Base-by-base conservation (phyloP, 2,797 vertebrate species). In the Dryobates pubescens region DNA sequence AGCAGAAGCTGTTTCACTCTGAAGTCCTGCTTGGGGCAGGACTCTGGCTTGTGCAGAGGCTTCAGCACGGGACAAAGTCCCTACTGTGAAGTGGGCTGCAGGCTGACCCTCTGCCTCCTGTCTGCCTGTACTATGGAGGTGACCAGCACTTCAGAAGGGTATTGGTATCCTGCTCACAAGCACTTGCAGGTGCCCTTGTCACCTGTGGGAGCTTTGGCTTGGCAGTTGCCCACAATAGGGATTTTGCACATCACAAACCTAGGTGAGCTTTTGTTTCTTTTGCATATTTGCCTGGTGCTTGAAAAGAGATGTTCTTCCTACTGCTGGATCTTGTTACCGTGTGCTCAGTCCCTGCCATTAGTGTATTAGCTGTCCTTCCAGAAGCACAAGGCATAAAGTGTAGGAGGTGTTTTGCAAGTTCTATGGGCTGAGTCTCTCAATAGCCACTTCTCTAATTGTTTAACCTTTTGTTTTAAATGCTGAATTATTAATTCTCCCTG, bases 131-230 rank as follows among this genome's bases (percentile, higher is more conserved):
- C 19, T 13, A 5, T 2, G 4, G 7, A 8, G 23, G 13, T 13
- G 34, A 10, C 7, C 71, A 53, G n/a, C 32, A 23, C 41, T 22
- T 12, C 0, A 2, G 23, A 14, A 22, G 26, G 1, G 7, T 32
- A 74, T 1, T 4, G 8, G 18, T 32, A 14, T 5, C 20, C 26
- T 54, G 15, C 6, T 47, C 3, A 0, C 18, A 17, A 74, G 29
- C 13, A 36, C 62, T 34, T 20, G 29, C 12, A 62, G 29, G 11
- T 34, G 38, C 34, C 27, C 14, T n/a, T 17, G 26, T 53, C 23
- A 26, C 23, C 19, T 10, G 7, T 12, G 19, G 26, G 5, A 71
- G 7, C 27, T 75, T 30, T 32, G 56, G 7, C 49, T 38, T 51
- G 61, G 56, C 61, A 17, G 22, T 32, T n/a, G 24, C 43, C 23